phyloP scores from a whole-genome alignment of 2,113 vertebrate species.

The Callocephalon fimbriatum region DNA sequence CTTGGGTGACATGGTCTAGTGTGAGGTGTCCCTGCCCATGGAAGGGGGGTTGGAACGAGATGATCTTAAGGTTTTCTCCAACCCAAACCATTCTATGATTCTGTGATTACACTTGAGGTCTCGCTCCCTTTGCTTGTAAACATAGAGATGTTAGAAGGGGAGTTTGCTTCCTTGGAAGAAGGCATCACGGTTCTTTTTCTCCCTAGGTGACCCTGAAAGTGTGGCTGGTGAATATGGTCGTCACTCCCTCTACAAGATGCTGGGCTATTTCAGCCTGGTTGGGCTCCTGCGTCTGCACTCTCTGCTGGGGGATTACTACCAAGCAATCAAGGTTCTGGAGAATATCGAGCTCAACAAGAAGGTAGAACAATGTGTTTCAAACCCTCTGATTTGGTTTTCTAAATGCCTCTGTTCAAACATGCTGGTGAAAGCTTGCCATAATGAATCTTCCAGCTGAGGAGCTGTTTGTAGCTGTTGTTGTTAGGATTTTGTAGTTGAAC shows the following conservation, averaged over 20 bases:
- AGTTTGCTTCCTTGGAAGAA: neutral
- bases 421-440: neutral
- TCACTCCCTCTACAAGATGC: conserved; percentile 98
- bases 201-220: conserved; percentile 93
- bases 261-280: conserved; percentile 98
- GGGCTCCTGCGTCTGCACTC: conserved; percentile 95
- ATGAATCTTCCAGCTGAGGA: neutral
- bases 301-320: conserved; percentile 96
- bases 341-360: conserved; percentile 99
- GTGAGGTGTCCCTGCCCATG: neutral
- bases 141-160: neutral
- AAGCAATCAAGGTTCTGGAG: conserved; percentile 98
- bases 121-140: neutral
- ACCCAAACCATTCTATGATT: neutral
- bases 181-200: neutral
- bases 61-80: neutral
- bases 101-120: neutral
- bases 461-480: neutral
- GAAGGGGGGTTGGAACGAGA: neutral
- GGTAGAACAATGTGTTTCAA: conserved; percentile 70
- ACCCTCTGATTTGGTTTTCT: neutral
- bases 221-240: conserved; percentile 99
- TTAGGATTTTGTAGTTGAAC: neutral
- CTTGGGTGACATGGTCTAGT: neutral
- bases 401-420: neutral